A percentile compares a stretch with the other conserved stretches of the same genome.
These are phyloP conservation scores for Eutrigla gurnardus DNA, from an alignment of 2,797 vertebrate species.

Conservation along the genomic window DNA sequence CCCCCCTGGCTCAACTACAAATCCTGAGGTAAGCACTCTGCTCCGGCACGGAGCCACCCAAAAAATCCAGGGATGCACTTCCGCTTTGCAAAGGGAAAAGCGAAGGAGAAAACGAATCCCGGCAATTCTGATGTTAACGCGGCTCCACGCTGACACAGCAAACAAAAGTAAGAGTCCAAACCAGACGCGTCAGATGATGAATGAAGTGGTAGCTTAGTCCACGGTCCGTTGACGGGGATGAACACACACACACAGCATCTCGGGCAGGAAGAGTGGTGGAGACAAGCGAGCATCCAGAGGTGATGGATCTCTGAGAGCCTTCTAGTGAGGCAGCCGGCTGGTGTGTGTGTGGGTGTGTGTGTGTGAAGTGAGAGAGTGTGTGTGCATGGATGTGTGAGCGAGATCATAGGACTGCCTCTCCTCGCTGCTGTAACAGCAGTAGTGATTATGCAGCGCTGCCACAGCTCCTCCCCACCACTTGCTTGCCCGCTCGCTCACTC, in stretches of 20 bases:
- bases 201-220: slow-evolving; percentile 5
- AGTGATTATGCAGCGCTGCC: slow-evolving; percentile 66
- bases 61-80: slow-evolving; percentile 18
- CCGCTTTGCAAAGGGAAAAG: background rate
- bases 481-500: slow-evolving; percentile 10
- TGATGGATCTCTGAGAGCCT: slow-evolving; percentile 40
- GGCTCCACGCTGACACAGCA: slow-evolving; percentile 16
- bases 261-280: background rate
- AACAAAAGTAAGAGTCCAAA: slow-evolving; percentile 22
- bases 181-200: background rate
- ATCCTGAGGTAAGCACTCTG: slow-evolving; percentile 60
- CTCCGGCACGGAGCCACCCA: slow-evolving; percentile 20
- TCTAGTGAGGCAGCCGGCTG: slow-evolving; percentile 14
- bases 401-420: slow-evolving; percentile 32
- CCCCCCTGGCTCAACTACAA: slow-evolving; percentile 5
- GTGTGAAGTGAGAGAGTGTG: background rate
- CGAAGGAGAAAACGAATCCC: slow-evolving; percentile 16
- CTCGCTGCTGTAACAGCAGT: slow-evolving; percentile 57
- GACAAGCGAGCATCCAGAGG: slow-evolving; percentile 20
- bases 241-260: slow-evolving; percentile 2
- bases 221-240: background rate
- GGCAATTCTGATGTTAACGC: background rate
- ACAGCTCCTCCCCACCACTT: slow-evolving; percentile 56
- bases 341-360: slow-evolving; percentile 6
- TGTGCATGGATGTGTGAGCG: background rate